These are phyloP conservation scores for Ricordea florida DNA, from an alignment of 92 coral and sea anemone genomes.

Conservation along the genomic window DNA sequence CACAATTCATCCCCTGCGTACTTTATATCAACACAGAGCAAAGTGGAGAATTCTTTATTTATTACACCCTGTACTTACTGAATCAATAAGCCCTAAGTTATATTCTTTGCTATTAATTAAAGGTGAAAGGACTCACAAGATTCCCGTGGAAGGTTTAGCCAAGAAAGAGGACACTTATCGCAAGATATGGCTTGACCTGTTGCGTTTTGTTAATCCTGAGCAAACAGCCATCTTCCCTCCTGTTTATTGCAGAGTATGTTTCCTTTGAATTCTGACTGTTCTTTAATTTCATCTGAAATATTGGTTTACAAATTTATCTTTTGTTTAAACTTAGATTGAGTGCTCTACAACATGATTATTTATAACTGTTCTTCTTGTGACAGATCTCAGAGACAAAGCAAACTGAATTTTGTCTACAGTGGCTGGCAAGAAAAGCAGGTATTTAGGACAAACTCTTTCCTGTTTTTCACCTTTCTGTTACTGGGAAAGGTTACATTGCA, in stretches of 20 bases:
- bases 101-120: neutral
- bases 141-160: slow-evolving; percentile 87
- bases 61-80: too few relatives aligned
- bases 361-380: neutral
- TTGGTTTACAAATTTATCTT: neutral
- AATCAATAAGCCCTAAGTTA: neutral
- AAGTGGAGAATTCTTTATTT: neutral
- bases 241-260: slow-evolving; percentile 79
- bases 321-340: neutral
- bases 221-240: slow-evolving; percentile 79
- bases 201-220: slow-evolving; percentile 84
- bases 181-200: slow-evolving; percentile 77
- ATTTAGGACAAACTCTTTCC: neutral
- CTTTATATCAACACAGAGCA: neutral
- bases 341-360: neutral
- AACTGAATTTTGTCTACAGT: slow-evolving; percentile 84
- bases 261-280: neutral
- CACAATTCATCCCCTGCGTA: neutral
- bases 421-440: slow-evolving; percentile 91
- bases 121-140: slow-evolving; percentile 97
- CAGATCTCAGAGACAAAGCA: slow-evolving; percentile 94
- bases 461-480: too few relatives aligned
- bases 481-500: too few relatives aligned
- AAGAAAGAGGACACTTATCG: slow-evolving; percentile 71
- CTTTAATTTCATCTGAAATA: neutral